A percentile compares a stretch with the other conserved stretches of the same genome.
Evolutionary conservation across 2,113 vertebrate genomes (phyloP).

Genomic region (Sprattus sprattus): DNA sequence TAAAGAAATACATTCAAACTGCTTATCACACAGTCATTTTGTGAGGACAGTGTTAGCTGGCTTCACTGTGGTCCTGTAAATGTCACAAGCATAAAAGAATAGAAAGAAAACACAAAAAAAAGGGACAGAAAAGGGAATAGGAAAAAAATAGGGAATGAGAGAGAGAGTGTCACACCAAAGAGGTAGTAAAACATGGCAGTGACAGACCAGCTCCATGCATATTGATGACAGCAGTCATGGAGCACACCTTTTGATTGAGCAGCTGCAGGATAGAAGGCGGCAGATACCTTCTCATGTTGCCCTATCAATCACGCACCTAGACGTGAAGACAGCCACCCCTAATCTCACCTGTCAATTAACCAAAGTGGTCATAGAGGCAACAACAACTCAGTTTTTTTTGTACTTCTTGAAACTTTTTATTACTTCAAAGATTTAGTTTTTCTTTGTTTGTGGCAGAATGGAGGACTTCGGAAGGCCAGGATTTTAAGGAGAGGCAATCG

Average conservation of each 20-base stretch:
- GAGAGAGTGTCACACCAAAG: constrained; percentile 53
- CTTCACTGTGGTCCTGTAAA: background rate
- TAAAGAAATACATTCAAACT: no score
- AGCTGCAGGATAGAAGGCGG: constrained; percentile 67
- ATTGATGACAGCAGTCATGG: constrained; percentile 67
- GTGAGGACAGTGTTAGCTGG: no score
- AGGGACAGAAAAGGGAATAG: constrained; percentile 28
- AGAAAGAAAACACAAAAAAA: background rate
- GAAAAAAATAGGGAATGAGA: constrained; percentile 8
- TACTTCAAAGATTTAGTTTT: background rate
- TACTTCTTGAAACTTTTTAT: constrained; percentile 20
- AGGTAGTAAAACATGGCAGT: constrained; percentile 54
- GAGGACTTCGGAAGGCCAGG: background rate
- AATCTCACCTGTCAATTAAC: constrained; percentile 69
- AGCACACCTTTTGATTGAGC: constrained; percentile 67
- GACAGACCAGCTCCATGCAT: constrained; percentile 69
- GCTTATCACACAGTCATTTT: no score
- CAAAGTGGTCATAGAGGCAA: background rate
- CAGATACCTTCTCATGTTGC: constrained; percentile 71
- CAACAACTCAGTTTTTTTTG: background rate
- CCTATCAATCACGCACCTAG: constrained; percentile 65
- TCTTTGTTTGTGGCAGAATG: background rate
- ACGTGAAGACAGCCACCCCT: constrained; percentile 56
- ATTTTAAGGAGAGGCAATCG: background rate
- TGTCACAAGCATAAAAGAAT: background rate